These are phyloP conservation scores for Sebastes flavidus DNA, from an alignment of 2,797 vertebrate genomes.

Conservation along the genomic window DNA sequence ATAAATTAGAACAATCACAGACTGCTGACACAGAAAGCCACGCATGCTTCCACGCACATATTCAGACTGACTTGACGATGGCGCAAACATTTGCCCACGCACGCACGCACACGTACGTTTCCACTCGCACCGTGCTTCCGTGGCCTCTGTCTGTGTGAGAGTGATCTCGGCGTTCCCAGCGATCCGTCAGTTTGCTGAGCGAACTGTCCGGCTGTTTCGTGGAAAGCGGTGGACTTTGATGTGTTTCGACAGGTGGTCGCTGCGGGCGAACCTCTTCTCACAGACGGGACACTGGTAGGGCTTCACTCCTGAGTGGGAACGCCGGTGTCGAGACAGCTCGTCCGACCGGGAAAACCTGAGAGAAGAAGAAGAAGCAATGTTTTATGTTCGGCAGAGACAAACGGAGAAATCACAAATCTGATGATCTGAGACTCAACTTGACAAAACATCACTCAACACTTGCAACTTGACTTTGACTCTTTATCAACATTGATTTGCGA, in stretches of 20 bases:
- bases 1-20: conserved; percentile 67
- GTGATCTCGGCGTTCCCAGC: conserved; percentile 11
- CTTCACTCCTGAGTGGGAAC: conserved; percentile 96
- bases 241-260: conserved; percentile 97
- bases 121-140: neutral
- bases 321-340: conserved; percentile 92
- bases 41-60: neutral
- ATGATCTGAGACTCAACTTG: neutral
- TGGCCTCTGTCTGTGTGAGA: conserved; percentile 21
- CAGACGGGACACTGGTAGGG: conserved; percentile 95
- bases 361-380: conserved; percentile 1
- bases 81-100: neutral
- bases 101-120: neutral
- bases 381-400: neutral
- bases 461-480: neutral
- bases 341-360: conserved; percentile 95
- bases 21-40: conserved; percentile 6
- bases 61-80: neutral
- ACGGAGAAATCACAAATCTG: neutral
- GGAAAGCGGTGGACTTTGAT: conserved; percentile 97
- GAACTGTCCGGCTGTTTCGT: conserved; percentile 87
- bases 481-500: too few relatives aligned
- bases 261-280: conserved; percentile 97
- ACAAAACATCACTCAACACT: neutral
- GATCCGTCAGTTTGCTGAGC: conserved; percentile 85